Percentiles rank a stretch among this genome's conserved stretches.
Conservation (phyloP, 2,113 vertebrate genomes). For the Leuciscus idus region DNA sequence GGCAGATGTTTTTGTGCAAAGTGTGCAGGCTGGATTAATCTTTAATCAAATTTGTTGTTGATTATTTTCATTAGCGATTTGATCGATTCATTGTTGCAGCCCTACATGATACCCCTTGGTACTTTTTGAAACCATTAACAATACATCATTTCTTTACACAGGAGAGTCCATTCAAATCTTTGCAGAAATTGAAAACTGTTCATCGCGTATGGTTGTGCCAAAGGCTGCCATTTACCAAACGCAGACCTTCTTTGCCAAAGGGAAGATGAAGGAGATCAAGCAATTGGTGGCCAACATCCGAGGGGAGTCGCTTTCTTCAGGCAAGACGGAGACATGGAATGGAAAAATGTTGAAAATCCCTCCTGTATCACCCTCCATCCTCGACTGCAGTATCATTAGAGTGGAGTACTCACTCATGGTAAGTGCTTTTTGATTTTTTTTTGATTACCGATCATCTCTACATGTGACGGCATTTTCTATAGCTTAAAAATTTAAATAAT, state of each 20-base stretch:
- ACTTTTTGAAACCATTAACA: background rate
- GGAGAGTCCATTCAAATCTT: conserved; percentile 99
- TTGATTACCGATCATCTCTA: background rate
- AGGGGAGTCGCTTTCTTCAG: conserved; percentile 95
- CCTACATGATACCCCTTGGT: background rate
- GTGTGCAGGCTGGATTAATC: too few species aligned
- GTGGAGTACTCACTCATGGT: conserved; percentile 99
- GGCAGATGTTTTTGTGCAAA: too few species aligned
- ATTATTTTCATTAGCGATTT: background rate
- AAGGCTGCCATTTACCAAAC: conserved; percentile 99
- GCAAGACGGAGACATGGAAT: conserved; percentile 97
- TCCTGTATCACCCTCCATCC: conserved; percentile 94
- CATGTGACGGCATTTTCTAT: background rate
- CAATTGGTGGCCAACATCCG: conserved; percentile 95
- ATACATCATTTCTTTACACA: conserved; percentile 59
- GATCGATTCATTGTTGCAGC: background rate
- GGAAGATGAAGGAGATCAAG: conserved; percentile 99
- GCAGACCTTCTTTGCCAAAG: conserved; percentile 99
- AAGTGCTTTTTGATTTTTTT: conserved; percentile 46
- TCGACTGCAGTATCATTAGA: conserved; percentile 97
- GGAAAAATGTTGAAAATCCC: conserved; percentile 97
- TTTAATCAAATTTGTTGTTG: background rate
- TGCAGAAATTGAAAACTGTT: conserved; percentile 98
- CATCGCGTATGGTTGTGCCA: conserved; percentile 96
- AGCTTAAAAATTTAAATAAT: background rate